Conservation (phyloP, 2,113 vertebrate genomes). For the Sinocyclocheilus grahami region DNA sequence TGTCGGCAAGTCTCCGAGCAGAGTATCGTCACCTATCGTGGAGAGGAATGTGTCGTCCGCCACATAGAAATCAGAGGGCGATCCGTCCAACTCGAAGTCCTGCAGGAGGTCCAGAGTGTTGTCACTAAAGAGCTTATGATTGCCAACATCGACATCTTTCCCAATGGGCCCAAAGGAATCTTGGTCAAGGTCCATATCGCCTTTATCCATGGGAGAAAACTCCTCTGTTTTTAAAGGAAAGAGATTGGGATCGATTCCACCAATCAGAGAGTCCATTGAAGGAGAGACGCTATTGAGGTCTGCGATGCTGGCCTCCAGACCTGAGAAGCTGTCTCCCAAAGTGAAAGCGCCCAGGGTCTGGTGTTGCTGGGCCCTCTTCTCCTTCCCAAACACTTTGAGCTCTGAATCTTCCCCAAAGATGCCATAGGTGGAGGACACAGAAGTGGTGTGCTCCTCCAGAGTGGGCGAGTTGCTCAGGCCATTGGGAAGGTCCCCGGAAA, state of each 20-base stretch:
- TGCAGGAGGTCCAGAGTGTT: constrained; percentile 91
- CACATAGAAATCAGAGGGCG: constrained; percentile 89
- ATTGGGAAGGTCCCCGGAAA: constrained; percentile 83
- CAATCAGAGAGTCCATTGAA: constrained; percentile 81
- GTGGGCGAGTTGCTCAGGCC: constrained; percentile 82
- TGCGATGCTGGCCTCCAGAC: constrained; percentile 86
- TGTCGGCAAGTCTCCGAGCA: constrained; percentile 78
- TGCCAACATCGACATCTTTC: constrained; percentile 78
- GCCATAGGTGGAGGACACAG: constrained; percentile 79
- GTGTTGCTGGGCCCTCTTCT: constrained; percentile 73
- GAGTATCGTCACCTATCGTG: constrained; percentile 84
- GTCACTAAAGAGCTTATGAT: constrained; percentile 84
- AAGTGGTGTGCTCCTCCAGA: constrained; percentile 84
- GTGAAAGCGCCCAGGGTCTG: constrained; percentile 66
- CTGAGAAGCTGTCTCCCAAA: constrained; percentile 82
- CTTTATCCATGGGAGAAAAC: constrained; percentile 80
- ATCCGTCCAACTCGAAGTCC: constrained; percentile 88
- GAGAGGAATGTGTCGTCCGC: constrained; percentile 87
- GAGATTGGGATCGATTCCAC: constrained; percentile 75
- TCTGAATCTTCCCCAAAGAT: constrained; percentile 80
- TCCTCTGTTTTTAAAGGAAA: constrained; percentile 78
- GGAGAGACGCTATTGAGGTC: constrained; percentile 83
- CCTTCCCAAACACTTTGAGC: constrained; percentile 84
- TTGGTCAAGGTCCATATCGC: constrained; percentile 76
- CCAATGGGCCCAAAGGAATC: constrained; percentile 77